A percentile compares a stretch with the other conserved stretches of the same genome.
Evolutionary conservation across 1,140 invertebrate genomes (phyloP).

Genomic region (Drosophila bocki): DNA sequence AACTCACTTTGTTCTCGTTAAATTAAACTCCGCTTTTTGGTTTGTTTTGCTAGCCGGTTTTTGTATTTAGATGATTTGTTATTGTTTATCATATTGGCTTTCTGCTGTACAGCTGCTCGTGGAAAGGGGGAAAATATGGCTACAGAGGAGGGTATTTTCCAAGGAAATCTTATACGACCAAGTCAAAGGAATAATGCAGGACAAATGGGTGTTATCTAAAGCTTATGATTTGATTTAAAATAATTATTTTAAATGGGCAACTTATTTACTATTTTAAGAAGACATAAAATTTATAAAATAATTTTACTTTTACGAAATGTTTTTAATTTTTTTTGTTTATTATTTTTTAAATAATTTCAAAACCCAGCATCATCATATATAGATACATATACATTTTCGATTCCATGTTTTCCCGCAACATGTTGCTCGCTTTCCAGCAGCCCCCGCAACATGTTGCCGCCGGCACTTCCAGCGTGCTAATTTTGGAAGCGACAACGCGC

Average conservation of each 20-base stretch:
- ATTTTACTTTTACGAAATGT: no score
- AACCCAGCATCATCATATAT: no score
- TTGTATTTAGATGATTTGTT: slow-evolving; percentile 59
- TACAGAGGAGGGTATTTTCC: background rate
- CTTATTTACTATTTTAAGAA: no score
- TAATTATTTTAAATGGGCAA: no score
- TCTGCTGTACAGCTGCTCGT: background rate
- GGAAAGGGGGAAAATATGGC: background rate
- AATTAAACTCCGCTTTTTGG: slow-evolving; percentile 22
- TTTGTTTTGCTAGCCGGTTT: slow-evolving; percentile 32
- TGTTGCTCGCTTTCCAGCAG: slow-evolving; percentile 5
- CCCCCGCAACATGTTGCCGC: slow-evolving; percentile 51
- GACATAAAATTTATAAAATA: no score
- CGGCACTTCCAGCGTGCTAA: slow-evolving; percentile 41
- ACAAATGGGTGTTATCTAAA: background rate
- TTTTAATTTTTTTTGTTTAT: no score
- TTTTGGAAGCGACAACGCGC: slow-evolving; percentile 58
- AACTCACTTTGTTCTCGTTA: slow-evolving; percentile 50
- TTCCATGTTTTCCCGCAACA: slow-evolving; percentile 25
- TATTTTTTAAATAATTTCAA: no score
- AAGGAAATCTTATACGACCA: background rate
- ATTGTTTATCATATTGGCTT: slow-evolving; percentile 50
- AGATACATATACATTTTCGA: background rate
- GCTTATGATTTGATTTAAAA: background rate
- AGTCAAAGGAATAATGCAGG: background rate